phyloP scores from a whole-genome alignment of 2,888 invertebrate genomes.

The Craniophora ligustri region DNA sequence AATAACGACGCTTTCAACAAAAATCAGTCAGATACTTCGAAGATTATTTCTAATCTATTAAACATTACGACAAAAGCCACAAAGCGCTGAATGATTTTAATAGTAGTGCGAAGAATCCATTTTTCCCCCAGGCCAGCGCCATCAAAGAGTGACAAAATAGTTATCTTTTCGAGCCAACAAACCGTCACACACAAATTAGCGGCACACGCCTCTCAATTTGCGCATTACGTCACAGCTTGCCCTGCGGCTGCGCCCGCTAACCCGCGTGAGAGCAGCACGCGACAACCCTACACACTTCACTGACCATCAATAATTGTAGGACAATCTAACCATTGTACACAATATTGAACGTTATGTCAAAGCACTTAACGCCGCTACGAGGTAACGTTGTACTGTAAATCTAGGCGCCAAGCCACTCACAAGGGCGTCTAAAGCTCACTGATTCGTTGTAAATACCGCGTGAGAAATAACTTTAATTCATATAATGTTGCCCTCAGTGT shows the following conservation, averaged over 20 bases:
- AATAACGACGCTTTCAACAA: background rate
- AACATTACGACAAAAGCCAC: conserved; percentile 1
- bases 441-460: conserved; percentile 1
- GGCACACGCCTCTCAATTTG: conserved; percentile 56
- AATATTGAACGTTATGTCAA: background rate
- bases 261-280: conserved; percentile 41
- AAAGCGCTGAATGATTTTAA: conserved; percentile 1
- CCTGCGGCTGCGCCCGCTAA: conserved; percentile 17
- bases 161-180: conserved; percentile 51
- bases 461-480: background rate
- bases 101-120: conserved; percentile 1
- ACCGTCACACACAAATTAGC: conserved; percentile 48
- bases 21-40: background rate
- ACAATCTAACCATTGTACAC: background rate
- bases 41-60: conserved; percentile 2
- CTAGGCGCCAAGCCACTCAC: background rate
- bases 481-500: background rate
- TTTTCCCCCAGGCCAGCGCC: conserved; percentile 3
- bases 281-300: conserved; percentile 27
- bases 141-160: conserved; percentile 38
- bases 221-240: conserved; percentile 45
- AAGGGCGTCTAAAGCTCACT: background rate
- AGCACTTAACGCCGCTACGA: background rate
- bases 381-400: background rate
- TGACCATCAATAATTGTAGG: conserved; percentile 54